phyloP scores from a whole-genome alignment of 2,113 vertebrate species.

The Cromileptes altivelis region DNA sequence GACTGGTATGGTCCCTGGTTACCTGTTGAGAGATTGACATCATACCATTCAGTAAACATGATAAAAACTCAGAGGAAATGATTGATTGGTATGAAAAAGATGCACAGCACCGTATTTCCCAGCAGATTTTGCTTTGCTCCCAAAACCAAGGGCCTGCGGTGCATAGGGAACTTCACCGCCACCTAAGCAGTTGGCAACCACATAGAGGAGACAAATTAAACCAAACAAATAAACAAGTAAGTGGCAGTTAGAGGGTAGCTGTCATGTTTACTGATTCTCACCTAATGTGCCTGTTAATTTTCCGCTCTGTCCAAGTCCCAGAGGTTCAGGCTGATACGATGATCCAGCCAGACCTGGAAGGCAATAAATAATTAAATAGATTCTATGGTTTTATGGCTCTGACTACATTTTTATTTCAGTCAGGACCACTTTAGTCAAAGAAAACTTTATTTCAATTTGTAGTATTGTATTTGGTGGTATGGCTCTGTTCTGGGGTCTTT shows the following conservation, averaged over 20 bases:
- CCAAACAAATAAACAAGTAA: not conserved
- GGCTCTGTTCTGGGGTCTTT: no score
- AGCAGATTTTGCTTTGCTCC: constrained; percentile 49
- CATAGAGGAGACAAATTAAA: constrained; percentile 17
- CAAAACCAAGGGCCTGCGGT: constrained; percentile 55
- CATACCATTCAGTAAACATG: not conserved
- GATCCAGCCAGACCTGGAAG: constrained; percentile 47
- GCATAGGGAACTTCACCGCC: constrained; percentile 50
- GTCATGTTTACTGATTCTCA: constrained; percentile 43
- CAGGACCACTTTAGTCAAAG: no score
- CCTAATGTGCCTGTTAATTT: constrained; percentile 56
- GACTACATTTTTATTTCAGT: not conserved
- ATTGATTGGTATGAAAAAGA: not conserved
- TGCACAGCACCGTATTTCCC: constrained; percentile 67
- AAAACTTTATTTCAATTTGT: no score
- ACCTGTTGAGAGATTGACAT: constrained; percentile 41
- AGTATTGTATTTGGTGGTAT: no score
- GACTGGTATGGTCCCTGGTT: constrained; percentile 57
- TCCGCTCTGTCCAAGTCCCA: constrained; percentile 39
- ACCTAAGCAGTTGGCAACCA: constrained; percentile 44
- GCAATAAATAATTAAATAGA: constrained; percentile 1
- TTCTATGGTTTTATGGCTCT: not conserved
- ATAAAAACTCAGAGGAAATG: no score
- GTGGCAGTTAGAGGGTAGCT: not conserved
- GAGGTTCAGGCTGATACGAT: constrained; percentile 51